Conservation (phyloP, 1,140 invertebrate species). For the Drosophila erecta region DNA sequence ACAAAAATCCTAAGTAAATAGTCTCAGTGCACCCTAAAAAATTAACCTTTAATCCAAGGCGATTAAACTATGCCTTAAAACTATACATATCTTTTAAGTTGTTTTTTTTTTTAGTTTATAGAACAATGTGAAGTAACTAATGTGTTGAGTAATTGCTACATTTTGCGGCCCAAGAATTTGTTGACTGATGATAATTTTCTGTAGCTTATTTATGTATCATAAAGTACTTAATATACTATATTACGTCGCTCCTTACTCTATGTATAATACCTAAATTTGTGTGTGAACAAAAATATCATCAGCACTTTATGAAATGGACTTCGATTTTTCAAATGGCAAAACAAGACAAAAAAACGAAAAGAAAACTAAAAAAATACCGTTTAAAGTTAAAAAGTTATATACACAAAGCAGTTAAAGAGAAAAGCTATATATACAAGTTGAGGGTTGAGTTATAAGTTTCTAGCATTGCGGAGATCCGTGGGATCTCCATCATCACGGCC, state of each 20-base stretch:
- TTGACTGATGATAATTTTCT: constrained; percentile 81
- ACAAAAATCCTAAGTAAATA: constrained; percentile 11
- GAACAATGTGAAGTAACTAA: constrained; percentile 40
- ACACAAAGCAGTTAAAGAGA: constrained; percentile 63
- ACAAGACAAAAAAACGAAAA: constrained; percentile 15
- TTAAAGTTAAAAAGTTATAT: constrained; percentile 59
- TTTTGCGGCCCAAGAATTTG: constrained; percentile 77
- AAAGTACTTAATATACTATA: constrained; percentile 72
- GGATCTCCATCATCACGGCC: constrained; percentile 51
- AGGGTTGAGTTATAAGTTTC: constrained; percentile 82
- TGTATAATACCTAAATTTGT: constrained; percentile 80
- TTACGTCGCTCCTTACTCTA: constrained; percentile 77
- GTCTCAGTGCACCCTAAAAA: constrained; percentile 21
- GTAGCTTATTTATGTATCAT: constrained; percentile 68
- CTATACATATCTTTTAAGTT: neutral
- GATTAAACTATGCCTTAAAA: constrained; percentile 6
- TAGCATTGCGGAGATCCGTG: constrained; percentile 61
- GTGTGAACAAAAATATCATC: constrained; percentile 85
- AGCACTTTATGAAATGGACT: constrained; percentile 84
- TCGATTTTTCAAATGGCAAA: constrained; percentile 82
- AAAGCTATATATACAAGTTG: constrained; percentile 82
- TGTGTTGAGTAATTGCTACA: constrained; percentile 39
- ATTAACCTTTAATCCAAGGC: constrained; percentile 25
- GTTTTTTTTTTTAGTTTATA: constrained; percentile 9
- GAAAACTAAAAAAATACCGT: neutral